Evolutionary conservation across 1,140 invertebrate genomes (phyloP), one percentile per base, ranked within the genome.

Genomic region (Bactericera cockerelli): DNA sequence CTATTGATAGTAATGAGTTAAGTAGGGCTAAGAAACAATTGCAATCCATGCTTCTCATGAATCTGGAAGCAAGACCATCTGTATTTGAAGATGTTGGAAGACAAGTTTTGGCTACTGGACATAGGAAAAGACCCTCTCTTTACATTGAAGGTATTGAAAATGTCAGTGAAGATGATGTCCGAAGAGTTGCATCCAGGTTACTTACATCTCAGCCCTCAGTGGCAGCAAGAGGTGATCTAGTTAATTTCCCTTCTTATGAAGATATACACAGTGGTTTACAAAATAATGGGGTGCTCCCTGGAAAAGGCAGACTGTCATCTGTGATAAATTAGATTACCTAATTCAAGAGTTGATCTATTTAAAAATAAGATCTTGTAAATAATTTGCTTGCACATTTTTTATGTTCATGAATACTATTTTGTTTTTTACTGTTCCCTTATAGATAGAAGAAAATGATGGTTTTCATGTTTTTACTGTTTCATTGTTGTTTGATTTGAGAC

Each of bases 21-120:
- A 74, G 79, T 71, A 77, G 97, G 70, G 94, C 97, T 0, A 99
- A 99, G 73, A 93, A 86, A 26, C 97, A 99, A 71, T 72, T 99
- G 6, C 93, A 98, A 68, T 98, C 94, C 4, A 96, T 98, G 91
- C 69, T 99, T 54, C 73, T 99, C 38, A 99, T 99, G 95, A 99
- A 99, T 74, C 75, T 99, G 60, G 97, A 99, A 76, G 86, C 91
- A 21, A 78, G 94, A 56, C 95, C 97, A 0, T 92, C 99, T 16
- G 85, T 98, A 56, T 99, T 99, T 74, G 97, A 99, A 75, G 97
- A 99, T 72, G 87, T 99, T 63, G 94, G 87, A 0, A 73, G 96
- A 53, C 97, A 99, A 75, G 92, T 99, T 4, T 72, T 99, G 3
- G 87, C 92, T 0, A 92, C 86, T 54, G 93, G 93, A 10, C 76